Conservation (phyloP, 2,797 vertebrate genomes). For the Lepilemur septentrionalis region DNA sequence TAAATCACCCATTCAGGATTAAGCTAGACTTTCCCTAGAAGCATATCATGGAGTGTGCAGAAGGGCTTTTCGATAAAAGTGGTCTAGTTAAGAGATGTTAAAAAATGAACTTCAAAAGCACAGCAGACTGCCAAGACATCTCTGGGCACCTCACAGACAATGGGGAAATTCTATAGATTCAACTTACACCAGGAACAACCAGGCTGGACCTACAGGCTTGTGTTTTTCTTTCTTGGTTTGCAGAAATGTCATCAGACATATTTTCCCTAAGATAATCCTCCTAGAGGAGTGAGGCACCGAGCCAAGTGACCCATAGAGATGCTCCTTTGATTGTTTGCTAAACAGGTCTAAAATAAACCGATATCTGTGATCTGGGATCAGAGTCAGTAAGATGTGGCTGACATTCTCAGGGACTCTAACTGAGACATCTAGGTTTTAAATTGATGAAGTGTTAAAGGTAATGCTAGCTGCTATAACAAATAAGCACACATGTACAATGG, state of each 20-base stretch:
- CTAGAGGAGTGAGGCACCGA: not conserved
- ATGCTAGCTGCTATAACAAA: not conserved
- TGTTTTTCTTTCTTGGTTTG: too few relatives aligned
- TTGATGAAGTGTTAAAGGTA: not conserved
- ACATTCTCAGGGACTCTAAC: not conserved
- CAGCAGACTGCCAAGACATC: not conserved
- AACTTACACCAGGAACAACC: accelerated
- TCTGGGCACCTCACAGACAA: not conserved
- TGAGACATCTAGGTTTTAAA: not conserved
- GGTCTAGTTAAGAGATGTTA: not conserved
- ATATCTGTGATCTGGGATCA: not conserved
- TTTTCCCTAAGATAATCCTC: not conserved
- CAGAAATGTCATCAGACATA: not conserved
- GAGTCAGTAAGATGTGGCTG: not conserved
- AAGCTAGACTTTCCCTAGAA: constrained; percentile 21
- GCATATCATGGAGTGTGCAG: not conserved
- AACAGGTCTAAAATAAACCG: not conserved
- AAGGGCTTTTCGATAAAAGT: constrained; percentile 10
- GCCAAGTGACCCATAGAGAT: not conserved
- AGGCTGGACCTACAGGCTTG: accelerated
- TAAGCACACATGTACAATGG: not conserved
- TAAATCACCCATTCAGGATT: not conserved
- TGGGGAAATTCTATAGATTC: not conserved
- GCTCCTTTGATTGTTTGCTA: not conserved
- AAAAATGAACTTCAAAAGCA: not conserved